These are phyloP conservation scores for Sthenelais limicola DNA, from an alignment of 2,888 invertebrate genomes.

Conservation along the genomic window DNA sequence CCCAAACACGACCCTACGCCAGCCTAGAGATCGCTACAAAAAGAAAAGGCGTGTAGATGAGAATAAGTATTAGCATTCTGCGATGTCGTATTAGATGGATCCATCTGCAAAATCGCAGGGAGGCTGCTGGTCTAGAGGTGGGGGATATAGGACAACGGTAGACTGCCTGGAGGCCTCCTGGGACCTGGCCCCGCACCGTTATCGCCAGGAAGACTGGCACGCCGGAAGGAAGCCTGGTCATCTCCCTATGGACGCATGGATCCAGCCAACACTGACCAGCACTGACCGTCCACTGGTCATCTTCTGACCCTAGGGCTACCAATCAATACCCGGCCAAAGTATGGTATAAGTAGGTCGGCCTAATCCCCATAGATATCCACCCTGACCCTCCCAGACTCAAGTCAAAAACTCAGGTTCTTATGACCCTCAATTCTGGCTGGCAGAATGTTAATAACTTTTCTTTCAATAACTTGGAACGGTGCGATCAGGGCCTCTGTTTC, in stretches of 20 bases:
- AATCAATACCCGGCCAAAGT: too few species aligned
- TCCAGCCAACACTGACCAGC: neutral
- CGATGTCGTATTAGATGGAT: neutral
- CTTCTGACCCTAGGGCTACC: too few species aligned
- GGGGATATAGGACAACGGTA: neutral
- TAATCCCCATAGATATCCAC: too few species aligned
- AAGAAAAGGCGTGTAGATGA: conserved; percentile 25
- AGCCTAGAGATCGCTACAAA: neutral
- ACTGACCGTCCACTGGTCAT: neutral
- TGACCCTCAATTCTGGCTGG: too few species aligned
- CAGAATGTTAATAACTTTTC: too few species aligned
- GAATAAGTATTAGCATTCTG: conserved; percentile 33
- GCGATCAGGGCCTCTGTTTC: too few species aligned
- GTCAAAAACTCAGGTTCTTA: too few species aligned
- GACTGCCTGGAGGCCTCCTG: neutral
- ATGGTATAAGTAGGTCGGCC: too few species aligned
- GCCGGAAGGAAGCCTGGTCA: conserved; percentile 7
- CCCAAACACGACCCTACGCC: neutral
- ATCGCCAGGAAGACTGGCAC: conserved; percentile 20
- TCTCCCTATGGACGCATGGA: conserved; percentile 14
- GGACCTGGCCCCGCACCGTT: conserved; percentile 17
- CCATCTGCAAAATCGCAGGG: neutral
- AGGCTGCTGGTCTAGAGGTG: neutral
- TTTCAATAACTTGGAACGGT: too few species aligned
- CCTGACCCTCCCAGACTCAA: too few species aligned